These are phyloP conservation scores for Cephus sareptanus DNA, from an alignment of 2,888 invertebrate genomes.

Conservation along the genomic window DNA sequence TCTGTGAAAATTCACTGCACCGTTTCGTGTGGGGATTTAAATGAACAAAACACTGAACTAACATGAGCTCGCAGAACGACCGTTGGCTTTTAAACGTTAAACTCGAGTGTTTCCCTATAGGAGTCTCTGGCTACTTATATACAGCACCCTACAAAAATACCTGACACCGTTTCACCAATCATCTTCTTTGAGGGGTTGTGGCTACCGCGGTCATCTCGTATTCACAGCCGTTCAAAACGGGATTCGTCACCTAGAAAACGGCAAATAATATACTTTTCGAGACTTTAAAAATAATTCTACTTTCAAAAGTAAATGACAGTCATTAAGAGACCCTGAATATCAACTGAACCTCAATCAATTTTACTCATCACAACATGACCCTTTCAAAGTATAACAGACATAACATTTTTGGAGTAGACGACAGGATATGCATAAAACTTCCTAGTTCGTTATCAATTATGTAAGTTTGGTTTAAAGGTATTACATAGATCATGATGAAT, in stretches of 20 bases:
- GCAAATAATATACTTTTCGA: background rate
- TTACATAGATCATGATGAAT: background rate
- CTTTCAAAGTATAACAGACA: background rate
- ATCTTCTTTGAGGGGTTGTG: background rate
- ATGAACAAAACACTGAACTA: constrained; percentile 8
- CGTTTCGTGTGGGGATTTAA: background rate
- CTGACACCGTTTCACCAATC: background rate
- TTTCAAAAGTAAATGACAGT: background rate
- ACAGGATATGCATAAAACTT: background rate
- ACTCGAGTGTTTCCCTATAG: constrained; percentile 1
- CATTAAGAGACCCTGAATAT: background rate
- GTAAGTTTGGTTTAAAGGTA: background rate
- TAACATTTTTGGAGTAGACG: background rate
- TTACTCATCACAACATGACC: background rate
- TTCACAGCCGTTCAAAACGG: background rate
- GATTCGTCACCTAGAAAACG: background rate
- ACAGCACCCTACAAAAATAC: background rate
- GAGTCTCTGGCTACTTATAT: constrained; percentile 2
- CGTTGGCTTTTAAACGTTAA: constrained; percentile 20
- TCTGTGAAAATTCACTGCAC: background rate
- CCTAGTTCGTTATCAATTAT: background rate
- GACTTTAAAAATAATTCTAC: background rate
- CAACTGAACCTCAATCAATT: background rate
- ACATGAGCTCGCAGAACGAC: constrained; percentile 8
- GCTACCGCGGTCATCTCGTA: background rate